Evolutionary conservation across 2,888 invertebrate genomes (phyloP), one percentile per base, ranked within the genome.

Genomic region (Digitonthophagus gazella): DNA sequence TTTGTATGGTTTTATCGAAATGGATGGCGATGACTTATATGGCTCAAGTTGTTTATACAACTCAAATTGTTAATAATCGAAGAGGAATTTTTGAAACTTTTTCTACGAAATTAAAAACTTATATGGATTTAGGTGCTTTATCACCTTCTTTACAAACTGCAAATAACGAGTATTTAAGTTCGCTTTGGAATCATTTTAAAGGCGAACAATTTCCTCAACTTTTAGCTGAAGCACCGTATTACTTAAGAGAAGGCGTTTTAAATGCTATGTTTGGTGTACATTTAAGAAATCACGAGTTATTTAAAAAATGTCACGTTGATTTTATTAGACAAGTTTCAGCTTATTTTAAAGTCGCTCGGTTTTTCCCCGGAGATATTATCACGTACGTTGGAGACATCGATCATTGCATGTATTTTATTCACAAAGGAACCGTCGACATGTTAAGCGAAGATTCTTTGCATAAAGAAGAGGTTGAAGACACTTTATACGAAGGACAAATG

Each of bases 361-460:
- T 75, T 67, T 77, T 75, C 57, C 67, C 71, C 11, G 77, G 74
- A 0, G 74, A 78, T 55, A 72, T 71, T 16, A 73, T 78, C 3
- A 71, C 73, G 1, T 75, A 74, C 57, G 28, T 69, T 2, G 73
- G 74, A 0, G 76, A 77, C 22, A 73, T 74, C 11, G 75, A 78
- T 55, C 71, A 72, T 15, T 71, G 71, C 16, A 77, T 78, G 77
- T 78, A 78, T 56, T 78, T 78, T 57, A 71, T 78, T 3, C 74
- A 78, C 57, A 69, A 71, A 19, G 78, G 78, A 0, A 64, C 69
- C 54, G 70, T 77, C 0, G 71, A 72, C 2, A 74, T 69, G 2
- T 64, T 77, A 14, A 64, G 71, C 11, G 73, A 75, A 67, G 75
- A 76, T 16, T 71, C 71, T 8, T 54, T 75, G 20, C 72, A 72